Evolutionary conservation across 1,140 invertebrate genomes (phyloP).

Genomic region (Liolophura sinensis): DNA sequence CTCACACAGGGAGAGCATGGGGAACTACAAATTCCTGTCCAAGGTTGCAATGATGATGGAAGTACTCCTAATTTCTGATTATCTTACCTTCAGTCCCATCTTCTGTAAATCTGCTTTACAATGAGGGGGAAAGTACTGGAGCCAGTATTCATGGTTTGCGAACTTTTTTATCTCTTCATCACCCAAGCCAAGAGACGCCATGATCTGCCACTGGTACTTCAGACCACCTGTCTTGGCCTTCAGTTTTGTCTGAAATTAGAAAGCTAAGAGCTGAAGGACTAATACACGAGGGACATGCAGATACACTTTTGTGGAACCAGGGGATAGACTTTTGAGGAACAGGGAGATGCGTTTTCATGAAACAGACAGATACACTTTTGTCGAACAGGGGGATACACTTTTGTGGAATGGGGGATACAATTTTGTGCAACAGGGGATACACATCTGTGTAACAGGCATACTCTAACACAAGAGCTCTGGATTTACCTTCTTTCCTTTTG

Average conservation of each 20-base stretch:
- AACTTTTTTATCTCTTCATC: constrained; percentile 91
- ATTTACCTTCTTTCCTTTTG: constrained; percentile 94
- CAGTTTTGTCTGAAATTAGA: constrained; percentile 84
- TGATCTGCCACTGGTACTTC: constrained; percentile 99
- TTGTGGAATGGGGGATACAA: no score
- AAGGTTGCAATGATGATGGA: neutral
- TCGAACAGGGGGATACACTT: no score
- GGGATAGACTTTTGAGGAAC: neutral
- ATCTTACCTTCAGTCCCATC: constrained; percentile 85
- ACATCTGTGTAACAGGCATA: no score
- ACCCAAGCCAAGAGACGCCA: constrained; percentile 86
- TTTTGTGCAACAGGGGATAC: no score
- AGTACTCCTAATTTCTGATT: neutral
- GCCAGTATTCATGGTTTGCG: constrained; percentile 88
- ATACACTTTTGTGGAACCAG: neutral
- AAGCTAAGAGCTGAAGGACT: neutral
- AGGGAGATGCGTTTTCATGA: no score
- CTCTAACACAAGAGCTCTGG: no score
- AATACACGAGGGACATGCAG: neutral
- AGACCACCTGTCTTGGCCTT: constrained; percentile 84
- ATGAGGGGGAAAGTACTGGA: constrained; percentile 87
- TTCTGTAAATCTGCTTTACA: constrained; percentile 83
- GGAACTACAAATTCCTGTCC: no score
- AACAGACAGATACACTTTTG: no score
- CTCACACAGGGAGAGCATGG: no score